Conservation (phyloP, 2,888 invertebrate species). For the Boloria euphrosyne region DNA sequence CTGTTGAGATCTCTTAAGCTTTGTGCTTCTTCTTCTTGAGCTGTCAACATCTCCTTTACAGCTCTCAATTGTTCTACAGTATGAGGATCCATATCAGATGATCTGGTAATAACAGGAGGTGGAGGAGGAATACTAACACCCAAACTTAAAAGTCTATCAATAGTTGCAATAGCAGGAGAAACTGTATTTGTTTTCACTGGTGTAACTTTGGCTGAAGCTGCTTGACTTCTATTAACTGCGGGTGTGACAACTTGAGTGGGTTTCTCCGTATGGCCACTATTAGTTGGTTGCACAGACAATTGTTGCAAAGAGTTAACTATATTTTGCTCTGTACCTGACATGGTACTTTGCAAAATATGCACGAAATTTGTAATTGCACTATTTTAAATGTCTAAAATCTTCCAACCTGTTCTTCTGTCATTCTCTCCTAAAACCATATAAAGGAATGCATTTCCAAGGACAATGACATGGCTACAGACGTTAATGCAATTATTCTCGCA, state of each 20-base stretch:
- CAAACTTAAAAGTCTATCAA: slow-evolving; percentile 74
- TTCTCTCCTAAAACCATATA: slow-evolving; percentile 64
- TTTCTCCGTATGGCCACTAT: slow-evolving; percentile 74
- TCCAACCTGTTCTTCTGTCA: slow-evolving; percentile 57
- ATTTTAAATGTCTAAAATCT: slow-evolving; percentile 54
- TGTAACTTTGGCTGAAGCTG: slow-evolving; percentile 62
- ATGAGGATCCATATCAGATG: slow-evolving; percentile 79
- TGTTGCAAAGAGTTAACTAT: slow-evolving; percentile 79
- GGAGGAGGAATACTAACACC: slow-evolving; percentile 72
- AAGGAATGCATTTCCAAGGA: slow-evolving; percentile 44
- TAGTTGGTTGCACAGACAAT: slow-evolving; percentile 75
- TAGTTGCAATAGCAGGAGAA: slow-evolving; percentile 78
- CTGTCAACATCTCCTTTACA: slow-evolving; percentile 81
- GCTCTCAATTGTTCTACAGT: slow-evolving; percentile 83
- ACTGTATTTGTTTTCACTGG: slow-evolving; percentile 67
- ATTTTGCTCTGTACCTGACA: slow-evolving; percentile 80
- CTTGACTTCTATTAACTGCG: slow-evolving; percentile 74
- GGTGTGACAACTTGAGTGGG: slow-evolving; percentile 79
- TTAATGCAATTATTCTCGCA: slow-evolving; percentile 13
- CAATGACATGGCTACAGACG: slow-evolving; percentile 40
- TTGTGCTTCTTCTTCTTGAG: slow-evolving; percentile 82
- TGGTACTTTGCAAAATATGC: slow-evolving; percentile 66
- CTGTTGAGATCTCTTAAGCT: slow-evolving; percentile 78
- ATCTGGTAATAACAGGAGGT: slow-evolving; percentile 69
- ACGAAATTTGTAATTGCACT: slow-evolving; percentile 43